Percentiles rank a stretch among this genome's conserved stretches.
Evolutionary conservation across 2,113 vertebrate species (phyloP).

Genomic region (Melozone crissalis): DNA sequence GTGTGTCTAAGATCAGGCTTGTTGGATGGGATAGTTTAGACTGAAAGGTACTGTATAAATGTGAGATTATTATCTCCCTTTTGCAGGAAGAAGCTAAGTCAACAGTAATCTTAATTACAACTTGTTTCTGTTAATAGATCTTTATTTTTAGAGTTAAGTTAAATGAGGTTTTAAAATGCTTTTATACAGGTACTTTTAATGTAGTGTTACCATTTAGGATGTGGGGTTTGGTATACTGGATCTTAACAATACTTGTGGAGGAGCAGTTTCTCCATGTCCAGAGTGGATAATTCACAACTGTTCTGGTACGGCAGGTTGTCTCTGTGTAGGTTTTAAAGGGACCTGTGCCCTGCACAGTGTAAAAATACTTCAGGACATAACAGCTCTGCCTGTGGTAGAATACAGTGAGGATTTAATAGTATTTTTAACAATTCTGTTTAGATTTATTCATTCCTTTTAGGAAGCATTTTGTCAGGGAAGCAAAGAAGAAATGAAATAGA

Average conservation of each 20-base stretch:
- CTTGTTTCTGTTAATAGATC: conserved; percentile 7
- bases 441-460: background rate
- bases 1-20: background rate
- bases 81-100: background rate
- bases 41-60: background rate
- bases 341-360: background rate
- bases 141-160: conserved; percentile 16
- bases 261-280: background rate
- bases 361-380: background rate
- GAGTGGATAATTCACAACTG: background rate
- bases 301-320: background rate
- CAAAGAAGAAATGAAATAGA: conserved; percentile 12
- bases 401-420: background rate
- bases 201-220: background rate
- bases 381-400: background rate
- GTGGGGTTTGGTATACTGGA: background rate
- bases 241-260: background rate
- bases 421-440: conserved; percentile 3
- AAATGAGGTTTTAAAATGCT: background rate
- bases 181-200: background rate
- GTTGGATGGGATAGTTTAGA: background rate
- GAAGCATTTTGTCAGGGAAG: background rate
- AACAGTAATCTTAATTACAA: conserved; percentile 11
- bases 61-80: background rate
- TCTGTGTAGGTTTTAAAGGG: background rate